Percentiles rank a stretch among this genome's conserved stretches.
Evolutionary conservation across 2,888 invertebrate species (phyloP).

Genomic region (Spialia ferax): DNA sequence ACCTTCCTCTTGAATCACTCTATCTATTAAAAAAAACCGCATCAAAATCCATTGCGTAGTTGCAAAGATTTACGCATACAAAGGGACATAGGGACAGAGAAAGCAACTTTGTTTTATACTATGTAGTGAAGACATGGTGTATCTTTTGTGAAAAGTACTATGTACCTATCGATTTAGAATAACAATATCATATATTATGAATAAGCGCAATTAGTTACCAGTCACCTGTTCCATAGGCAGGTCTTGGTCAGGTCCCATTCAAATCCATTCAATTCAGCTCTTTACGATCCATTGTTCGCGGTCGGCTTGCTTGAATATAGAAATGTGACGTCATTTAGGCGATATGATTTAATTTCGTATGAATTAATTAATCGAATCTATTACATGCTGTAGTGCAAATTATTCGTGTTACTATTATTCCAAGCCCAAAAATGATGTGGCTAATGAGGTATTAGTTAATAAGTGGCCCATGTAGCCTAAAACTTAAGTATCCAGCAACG

Average conservation of each 20-base stretch:
- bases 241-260: slow-evolving; percentile 45
- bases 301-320: slow-evolving; percentile 39
- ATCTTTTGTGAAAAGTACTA: too few species aligned
- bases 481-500: too few species aligned
- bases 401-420: not conserved
- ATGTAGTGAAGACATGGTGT: too few species aligned
- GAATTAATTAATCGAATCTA: slow-evolving; percentile 11
- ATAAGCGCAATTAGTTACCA: slow-evolving; percentile 30
- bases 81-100: too few species aligned
- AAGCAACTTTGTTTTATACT: too few species aligned
- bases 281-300: slow-evolving; percentile 56
- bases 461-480: not conserved
- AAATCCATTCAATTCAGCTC: slow-evolving; percentile 37
- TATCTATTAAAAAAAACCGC: too few species aligned
- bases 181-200: not conserved
- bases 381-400: not conserved
- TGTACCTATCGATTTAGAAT: too few species aligned
- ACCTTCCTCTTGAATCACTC: too few species aligned
- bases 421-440: not conserved
- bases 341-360: slow-evolving; percentile 13
- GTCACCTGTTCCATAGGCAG: slow-evolving; percentile 28
- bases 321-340: slow-evolving; percentile 41
- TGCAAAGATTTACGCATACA: too few species aligned
- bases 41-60: too few species aligned
- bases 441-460: not conserved